Evolutionary conservation across 1,140 invertebrate genomes (phyloP), one percentile per base, ranked within the genome.

Genomic region (Pogonus chalceus): DNA sequence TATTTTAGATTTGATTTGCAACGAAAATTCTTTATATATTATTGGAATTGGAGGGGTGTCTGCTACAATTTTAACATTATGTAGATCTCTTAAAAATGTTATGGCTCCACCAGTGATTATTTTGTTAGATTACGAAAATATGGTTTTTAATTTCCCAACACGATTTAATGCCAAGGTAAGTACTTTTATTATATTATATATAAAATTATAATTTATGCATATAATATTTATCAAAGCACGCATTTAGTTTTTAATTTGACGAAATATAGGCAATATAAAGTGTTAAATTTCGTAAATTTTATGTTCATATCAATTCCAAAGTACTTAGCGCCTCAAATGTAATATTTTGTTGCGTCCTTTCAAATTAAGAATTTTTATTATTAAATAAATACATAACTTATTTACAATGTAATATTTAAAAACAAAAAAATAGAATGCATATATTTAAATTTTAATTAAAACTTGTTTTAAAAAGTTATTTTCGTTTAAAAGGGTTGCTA

Each of bases 61-160:
- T n/a, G n/a, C n/a, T n/a, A n/a, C n/a, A n/a, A 76, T 79, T 10
- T 35, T 72, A 24, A 53, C 65, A 0, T 35, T 63, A 1, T 62
- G 82, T 9, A 69, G 78, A 14, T 71, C 69, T 4, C 61, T 80
- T 0, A 69, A 77, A 35, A 84, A 82, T 59, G 60, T 84, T 1
- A 61, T 81, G 2, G 78, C 80, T 1, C 65, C 77, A 1, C 83
- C 83, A 0, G 76, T 76, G 58, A 68, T 79, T 56, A 62, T 83
- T 2, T 62, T 72, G 46, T 70, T 78, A 0, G 82, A 85, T 60
- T 69, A 69, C 10, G 74, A 75, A 9, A 72, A 73, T 51, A 63
- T 69, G 26, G 77, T 79, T 7, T 84, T 81, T 62, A 62, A 67
- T 7, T 81, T 84, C 62, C 74, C 76, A 22, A 84, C 80, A 0